Evolutionary conservation across 1,140 invertebrate genomes (phyloP).

Genomic region (Dendrolimus punctatus): DNA sequence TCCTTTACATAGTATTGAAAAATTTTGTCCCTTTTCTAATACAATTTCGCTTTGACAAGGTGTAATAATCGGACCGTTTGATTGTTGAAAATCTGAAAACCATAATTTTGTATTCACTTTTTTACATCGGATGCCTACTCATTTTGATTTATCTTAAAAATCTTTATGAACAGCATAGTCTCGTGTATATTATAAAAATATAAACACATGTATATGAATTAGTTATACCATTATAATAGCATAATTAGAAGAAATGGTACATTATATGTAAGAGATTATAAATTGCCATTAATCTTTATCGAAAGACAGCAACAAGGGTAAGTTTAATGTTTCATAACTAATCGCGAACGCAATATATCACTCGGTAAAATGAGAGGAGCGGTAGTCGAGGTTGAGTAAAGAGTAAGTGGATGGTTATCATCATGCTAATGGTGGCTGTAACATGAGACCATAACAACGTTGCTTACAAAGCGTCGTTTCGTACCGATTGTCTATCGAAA

Average conservation of each 20-base stretch:
- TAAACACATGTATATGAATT: too few species aligned
- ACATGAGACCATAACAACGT: slow-evolving; percentile 26
- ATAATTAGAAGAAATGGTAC: not conserved
- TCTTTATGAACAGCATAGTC: not conserved
- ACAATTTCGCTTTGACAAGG: slow-evolving; percentile 61
- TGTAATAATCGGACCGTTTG: slow-evolving; percentile 56
- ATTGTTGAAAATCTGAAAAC: slow-evolving; percentile 49
- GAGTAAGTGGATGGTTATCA: slow-evolving; percentile 31
- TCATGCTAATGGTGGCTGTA: slow-evolving; percentile 52
- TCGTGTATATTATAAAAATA: too few species aligned
- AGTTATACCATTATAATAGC: not conserved
- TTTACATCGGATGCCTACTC: not conserved
- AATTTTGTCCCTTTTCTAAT: slow-evolving; percentile 59
- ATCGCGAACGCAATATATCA: slow-evolving; percentile 34
- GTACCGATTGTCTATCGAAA: slow-evolving; percentile 41
- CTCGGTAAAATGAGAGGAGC: slow-evolving; percentile 16
- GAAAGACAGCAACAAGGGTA: slow-evolving; percentile 31
- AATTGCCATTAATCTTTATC: slow-evolving; percentile 34
- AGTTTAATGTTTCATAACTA: slow-evolving; percentile 31
- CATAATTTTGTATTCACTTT: slow-evolving; percentile 13
- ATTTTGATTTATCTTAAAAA: not conserved
- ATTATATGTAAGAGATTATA: slow-evolving; percentile 1
- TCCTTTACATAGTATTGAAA: slow-evolving; percentile 68
- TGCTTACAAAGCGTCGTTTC: slow-evolving; percentile 5
- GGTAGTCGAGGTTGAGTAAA: slow-evolving; percentile 11